Percentiles rank a stretch among this genome's conserved stretches.
These are phyloP conservation scores for Candoia aspera DNA, from an alignment of 2,113 vertebrate species.

Conservation along the genomic window DNA sequence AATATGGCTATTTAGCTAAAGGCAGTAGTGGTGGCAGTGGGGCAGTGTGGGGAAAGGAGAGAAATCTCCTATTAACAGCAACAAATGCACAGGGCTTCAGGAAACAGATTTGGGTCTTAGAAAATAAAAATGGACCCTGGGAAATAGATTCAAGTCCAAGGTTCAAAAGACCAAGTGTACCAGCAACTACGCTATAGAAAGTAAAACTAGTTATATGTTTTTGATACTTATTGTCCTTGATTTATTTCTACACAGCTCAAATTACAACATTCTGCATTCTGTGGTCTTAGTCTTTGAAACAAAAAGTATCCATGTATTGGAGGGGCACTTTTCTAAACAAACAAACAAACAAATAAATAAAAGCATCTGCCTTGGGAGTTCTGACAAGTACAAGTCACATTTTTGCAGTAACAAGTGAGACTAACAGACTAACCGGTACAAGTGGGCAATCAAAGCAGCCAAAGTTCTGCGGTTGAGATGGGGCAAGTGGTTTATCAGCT, in stretches of 20 bases:
- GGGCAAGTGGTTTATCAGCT: conserved; percentile 88
- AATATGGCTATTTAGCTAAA: too few species aligned
- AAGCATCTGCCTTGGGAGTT: background rate
- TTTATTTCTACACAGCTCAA: background rate
- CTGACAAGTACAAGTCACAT: background rate
- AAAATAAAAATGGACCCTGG: background rate
- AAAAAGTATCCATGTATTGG: background rate
- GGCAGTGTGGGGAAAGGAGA: background rate
- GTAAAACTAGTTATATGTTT: background rate
- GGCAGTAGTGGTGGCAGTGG: too few species aligned
- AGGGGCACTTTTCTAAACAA: background rate
- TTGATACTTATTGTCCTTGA: background rate
- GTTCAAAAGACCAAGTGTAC: background rate
- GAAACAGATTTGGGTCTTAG: background rate
- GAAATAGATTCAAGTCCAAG: background rate
- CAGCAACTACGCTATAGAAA: background rate
- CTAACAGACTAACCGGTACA: conserved; percentile 84
- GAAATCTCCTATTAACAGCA: background rate
- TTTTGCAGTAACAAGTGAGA: background rate
- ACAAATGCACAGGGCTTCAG: background rate
- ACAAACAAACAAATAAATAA: background rate
- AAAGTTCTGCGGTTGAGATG: conserved; percentile 90
- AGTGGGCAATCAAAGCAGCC: conserved; percentile 89
- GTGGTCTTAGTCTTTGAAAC: background rate
- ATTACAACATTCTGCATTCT: background rate